Evolutionary conservation across 1,140 invertebrate species (phyloP), one percentile per base, ranked within the genome.

Genomic region (Spodoptera litura): DNA sequence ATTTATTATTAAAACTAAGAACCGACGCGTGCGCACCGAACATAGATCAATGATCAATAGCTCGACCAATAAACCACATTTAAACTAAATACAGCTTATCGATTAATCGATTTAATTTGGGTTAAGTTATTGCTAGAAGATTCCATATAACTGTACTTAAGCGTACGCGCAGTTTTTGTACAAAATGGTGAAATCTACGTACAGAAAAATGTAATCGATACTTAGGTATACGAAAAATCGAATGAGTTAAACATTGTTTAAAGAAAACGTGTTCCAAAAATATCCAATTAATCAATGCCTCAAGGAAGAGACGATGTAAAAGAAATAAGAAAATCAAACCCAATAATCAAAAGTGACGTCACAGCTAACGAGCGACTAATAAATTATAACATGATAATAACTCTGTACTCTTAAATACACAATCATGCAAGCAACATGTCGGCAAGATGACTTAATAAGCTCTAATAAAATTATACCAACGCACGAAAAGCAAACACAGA

Each of bases 381-480:
- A 53, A 77, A 72, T 71, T 64, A 70, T 49, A 25, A 51, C 13
- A 80, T 35, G 20, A 20, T 61, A 62, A 70, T 55, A 66, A 79
- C 58, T 68, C 31, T 52, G 35, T 59, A 44, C 20, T 72, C 66
- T 64, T 79, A 78, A 78, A 79, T 35, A 64, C 44, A 20, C 61
- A 31, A 53, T 53, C 73, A 53, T 62, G 59, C 74, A 76, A 38
- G 61, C 49, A 35, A 76, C 55, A 75, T 35, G 27, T 55, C 52
- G 9, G 49, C 25, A 49, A 20, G 81, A 88, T 78, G 62, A 85
- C 84, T 88, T 88, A 88, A 89, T 89, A 78, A 85, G 70, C 62
- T 78, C 71, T 87, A 86, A 87, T 89, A 85, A 89, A 91, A 88
- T 86, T 89, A 89, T 85, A 88, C 80, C 73, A 61, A 78, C 77